phyloP scores from a whole-genome alignment of 2,888 invertebrate genomes.

The Lochmaea capreae region DNA sequence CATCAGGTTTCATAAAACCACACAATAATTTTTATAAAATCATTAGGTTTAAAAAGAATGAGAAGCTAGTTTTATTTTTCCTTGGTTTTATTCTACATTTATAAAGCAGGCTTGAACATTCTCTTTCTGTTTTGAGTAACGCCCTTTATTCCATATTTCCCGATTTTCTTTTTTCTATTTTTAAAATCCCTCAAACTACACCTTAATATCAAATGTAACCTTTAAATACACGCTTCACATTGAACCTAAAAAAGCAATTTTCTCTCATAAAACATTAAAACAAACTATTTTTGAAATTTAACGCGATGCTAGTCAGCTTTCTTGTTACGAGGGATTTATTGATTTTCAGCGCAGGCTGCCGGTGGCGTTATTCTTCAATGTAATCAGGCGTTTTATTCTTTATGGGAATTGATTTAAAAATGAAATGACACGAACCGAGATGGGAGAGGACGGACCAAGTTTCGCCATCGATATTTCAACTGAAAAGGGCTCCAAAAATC shows the following conservation, averaged over 20 bases:
- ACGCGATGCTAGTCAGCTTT: conserved; percentile 30
- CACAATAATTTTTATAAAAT: no score
- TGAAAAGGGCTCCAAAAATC: conserved; percentile 1
- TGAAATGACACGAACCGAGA: conserved; percentile 28
- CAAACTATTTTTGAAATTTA: conserved; percentile 32
- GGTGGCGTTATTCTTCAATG: conserved; percentile 33
- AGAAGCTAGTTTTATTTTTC: no score
- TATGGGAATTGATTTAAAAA: conserved; percentile 36
- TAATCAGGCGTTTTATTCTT: conserved; percentile 38
- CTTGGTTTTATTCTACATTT: no score
- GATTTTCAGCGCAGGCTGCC: conserved; percentile 31
- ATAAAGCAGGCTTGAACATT: background rate
- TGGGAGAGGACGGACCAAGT: background rate
- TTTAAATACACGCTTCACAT: background rate
- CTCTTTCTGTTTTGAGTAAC: background rate
- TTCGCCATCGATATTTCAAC: background rate
- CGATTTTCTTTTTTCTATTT: background rate
- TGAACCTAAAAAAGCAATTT: conserved; percentile 19
- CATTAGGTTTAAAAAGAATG: no score
- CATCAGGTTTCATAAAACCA: no score
- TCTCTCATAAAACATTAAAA: conserved; percentile 22
- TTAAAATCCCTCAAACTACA: background rate
- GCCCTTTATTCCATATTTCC: background rate
- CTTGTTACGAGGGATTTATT: conserved; percentile 34
- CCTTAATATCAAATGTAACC: background rate